phyloP scores from a whole-genome alignment of 2,888 invertebrate genomes.

The Epistrophe eligans region DNA sequence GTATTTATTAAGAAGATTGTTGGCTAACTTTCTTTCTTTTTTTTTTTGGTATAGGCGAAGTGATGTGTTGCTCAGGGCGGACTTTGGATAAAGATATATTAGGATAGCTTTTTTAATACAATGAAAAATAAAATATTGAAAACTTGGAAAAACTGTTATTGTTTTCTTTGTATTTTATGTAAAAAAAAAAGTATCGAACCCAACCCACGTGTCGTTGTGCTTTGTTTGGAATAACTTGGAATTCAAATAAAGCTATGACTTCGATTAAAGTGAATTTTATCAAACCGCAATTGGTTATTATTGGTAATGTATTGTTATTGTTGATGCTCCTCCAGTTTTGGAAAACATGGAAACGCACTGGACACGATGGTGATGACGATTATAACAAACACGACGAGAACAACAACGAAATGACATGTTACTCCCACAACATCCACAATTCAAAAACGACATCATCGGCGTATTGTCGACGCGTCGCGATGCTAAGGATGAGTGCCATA shows the following conservation, averaged over 20 bases:
- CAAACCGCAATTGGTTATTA: conserved; percentile 1
- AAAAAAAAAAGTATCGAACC: neutral
- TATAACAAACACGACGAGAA: conserved; percentile 38
- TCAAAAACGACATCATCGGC: conserved; percentile 71
- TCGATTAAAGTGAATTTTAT: neutral
- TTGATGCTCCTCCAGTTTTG: conserved; percentile 35
- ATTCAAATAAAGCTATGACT: neutral
- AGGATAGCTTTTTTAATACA: neutral
- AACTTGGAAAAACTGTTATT: conserved; percentile 33
- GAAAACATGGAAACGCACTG: conserved; percentile 66
- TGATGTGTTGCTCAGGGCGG: conserved; percentile 1
- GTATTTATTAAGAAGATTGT: conserved; percentile 12
- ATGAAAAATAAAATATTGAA: conserved; percentile 4
- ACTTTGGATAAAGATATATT: neutral
- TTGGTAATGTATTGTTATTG: conserved; percentile 53
- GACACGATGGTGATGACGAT: conserved; percentile 39
- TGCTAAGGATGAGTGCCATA: conserved; percentile 39
- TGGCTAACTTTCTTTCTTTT: conserved; percentile 44
- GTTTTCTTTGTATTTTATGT: conserved; percentile 27
- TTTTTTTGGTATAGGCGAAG: neutral
- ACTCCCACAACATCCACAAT: conserved; percentile 63
- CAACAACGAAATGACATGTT: conserved; percentile 58
- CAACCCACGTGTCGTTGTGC: conserved; percentile 33
- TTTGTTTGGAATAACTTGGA: conserved; percentile 26
- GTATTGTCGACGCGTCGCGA: conserved; percentile 28